Conservation (phyloP, 2,888 invertebrate species). For the Shargacucullia verbasci region DNA sequence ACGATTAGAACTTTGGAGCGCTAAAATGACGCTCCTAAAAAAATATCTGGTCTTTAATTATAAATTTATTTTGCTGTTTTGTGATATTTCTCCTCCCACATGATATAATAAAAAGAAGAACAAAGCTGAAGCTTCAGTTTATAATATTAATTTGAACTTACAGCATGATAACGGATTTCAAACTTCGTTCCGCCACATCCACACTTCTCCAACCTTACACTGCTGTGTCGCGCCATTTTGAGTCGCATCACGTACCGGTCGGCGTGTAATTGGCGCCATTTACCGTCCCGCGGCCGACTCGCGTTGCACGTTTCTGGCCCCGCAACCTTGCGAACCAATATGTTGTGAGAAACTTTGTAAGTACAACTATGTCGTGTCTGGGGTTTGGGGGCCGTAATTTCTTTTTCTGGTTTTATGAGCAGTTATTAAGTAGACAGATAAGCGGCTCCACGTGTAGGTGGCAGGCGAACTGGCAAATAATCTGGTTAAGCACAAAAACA, state of each 20-base stretch:
- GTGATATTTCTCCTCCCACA: too few species aligned
- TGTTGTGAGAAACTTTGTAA: conserved; percentile 52
- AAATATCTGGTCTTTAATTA: too few species aligned
- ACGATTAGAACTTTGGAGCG: background rate
- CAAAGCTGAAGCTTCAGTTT: too few species aligned
- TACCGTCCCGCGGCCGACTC: conserved; percentile 75
- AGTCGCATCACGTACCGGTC: conserved; percentile 83
- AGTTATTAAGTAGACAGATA: background rate
- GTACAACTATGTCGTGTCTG: conserved; percentile 19
- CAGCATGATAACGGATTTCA: background rate
- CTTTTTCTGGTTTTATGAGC: background rate
- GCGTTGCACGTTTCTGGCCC: conserved; percentile 53
- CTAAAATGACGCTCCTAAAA: too few species aligned
- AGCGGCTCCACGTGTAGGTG: too few species aligned
- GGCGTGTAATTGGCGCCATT: conserved; percentile 87
- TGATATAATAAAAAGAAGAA: too few species aligned
- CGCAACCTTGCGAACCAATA: conserved; percentile 60
- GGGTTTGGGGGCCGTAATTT: conserved; percentile 15
- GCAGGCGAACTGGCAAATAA: too few species aligned
- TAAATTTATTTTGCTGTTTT: too few species aligned
- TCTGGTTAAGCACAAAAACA: too few species aligned
- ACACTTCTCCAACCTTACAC: conserved; percentile 51
- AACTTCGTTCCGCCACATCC: conserved; percentile 68
- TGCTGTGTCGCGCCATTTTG: conserved; percentile 68
- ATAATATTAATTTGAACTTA: too few species aligned